Conservation (phyloP, 2,797 vertebrate genomes). For the Clarias pachynema region DNA sequence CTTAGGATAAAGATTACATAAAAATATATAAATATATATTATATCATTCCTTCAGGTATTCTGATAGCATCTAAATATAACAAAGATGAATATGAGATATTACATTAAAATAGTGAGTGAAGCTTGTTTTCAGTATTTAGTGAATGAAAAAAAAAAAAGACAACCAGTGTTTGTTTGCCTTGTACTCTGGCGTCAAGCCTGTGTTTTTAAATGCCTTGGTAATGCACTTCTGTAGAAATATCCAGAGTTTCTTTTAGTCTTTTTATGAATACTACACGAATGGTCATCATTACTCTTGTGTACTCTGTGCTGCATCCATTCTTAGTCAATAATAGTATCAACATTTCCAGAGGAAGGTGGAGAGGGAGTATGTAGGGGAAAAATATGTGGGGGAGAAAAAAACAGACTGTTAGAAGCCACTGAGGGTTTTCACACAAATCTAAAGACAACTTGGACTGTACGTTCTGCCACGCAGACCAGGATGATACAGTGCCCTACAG, state of each 20-base stretch:
- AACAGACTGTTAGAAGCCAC: conserved; percentile 6
- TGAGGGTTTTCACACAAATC: conserved; percentile 1
- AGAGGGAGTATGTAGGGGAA: background rate
- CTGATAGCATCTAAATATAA: conserved; percentile 63
- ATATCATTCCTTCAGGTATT: conserved; percentile 70
- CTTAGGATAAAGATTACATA: conserved; percentile 38
- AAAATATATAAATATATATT: conserved; percentile 36
- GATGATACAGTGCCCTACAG: conserved; percentile 4
- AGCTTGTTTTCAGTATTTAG: conserved; percentile 82
- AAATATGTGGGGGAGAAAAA: background rate
- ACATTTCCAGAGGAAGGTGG: conserved; percentile 40
- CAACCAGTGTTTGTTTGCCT: conserved; percentile 80
- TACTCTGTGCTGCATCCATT: conserved; percentile 58
- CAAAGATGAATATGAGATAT: conserved; percentile 62
- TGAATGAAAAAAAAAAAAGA: conserved; percentile 74
- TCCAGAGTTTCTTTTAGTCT: conserved; percentile 62
- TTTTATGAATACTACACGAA: conserved; percentile 62
- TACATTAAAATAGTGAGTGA: conserved; percentile 74
- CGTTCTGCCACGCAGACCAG: background rate
- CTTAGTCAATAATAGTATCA: conserved; percentile 48
- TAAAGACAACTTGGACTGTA: background rate
- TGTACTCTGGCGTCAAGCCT: conserved; percentile 73
- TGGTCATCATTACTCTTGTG: conserved; percentile 59
- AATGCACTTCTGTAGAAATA: conserved; percentile 66
- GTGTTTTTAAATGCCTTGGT: conserved; percentile 73